Evolutionary conservation across 2,888 invertebrate genomes (phyloP), one percentile per base, ranked within the genome.

Genomic region (Podabrus alpinus): DNA sequence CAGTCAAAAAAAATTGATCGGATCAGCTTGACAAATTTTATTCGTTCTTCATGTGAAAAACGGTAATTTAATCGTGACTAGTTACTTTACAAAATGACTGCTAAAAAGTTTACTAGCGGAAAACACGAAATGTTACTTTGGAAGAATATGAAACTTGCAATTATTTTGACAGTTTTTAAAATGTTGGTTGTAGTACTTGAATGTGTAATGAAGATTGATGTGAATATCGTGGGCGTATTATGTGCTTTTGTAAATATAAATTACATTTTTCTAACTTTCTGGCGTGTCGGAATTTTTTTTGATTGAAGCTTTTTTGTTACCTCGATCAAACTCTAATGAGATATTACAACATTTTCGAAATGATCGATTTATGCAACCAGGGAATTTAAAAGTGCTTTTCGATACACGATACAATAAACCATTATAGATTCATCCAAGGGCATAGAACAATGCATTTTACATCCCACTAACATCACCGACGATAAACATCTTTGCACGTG

Each of bases 71-170:
- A 45, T 45, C 45, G 45, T 45, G n/a, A 45, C 45, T 45, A 45
- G 45, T 45, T 45, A 45, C 45, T 45, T n/a, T 45, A 45, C 45
- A 45, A 45, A 45, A 45, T 45, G 45, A n/a, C n/a, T 45, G 45
- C 45, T 45, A 45, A 45, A 45, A 45, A 45, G 45, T 45, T 45
- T 45, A 45, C 45, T 45, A 45, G 45, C 45, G 13, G 16, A n/a
- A 19, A 64, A 64, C 62, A 64, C n/a, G 16, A 17, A 64, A 64
- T 21, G 62, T 64, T 64, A 64, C 62, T 64, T 66, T 59, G 66
- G 29, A 59, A 60, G 64, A 71, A 71, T 67, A 59, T 67, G 24
- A 59, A 45, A 71, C 25, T 59, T 24, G 61, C 21, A 71, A 71
- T 71, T 71, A 16, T 15, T 71, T 15, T 67, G 67, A 67, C 67